Percentiles rank a stretch among this genome's conserved stretches.
These are phyloP conservation scores for Cyanoderma ruficeps DNA, from an alignment of 2,113 vertebrate genomes.

Conservation along the genomic window DNA sequence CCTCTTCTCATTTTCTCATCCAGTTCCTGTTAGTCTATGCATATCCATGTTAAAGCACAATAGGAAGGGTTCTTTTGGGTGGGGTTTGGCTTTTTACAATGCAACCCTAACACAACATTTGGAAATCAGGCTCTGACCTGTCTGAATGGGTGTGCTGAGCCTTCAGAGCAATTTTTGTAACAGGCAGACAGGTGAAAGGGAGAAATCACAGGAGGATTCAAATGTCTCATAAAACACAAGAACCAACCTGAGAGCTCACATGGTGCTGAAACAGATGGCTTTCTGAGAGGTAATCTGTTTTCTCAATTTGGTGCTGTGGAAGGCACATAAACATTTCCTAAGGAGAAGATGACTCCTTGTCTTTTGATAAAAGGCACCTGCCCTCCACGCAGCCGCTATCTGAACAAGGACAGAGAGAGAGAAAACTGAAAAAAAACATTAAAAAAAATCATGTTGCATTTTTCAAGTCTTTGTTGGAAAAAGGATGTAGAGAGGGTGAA, in stretches of 20 bases:
- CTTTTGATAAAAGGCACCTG: slow-evolving; percentile 15
- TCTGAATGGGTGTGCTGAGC: neutral
- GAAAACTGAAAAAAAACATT: neutral
- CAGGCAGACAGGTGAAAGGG: slow-evolving; percentile 14
- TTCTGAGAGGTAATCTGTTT: slow-evolving; percentile 53
- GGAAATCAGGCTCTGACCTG: neutral
- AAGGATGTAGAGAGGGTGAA: neutral
- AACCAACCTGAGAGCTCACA: slow-evolving; percentile 40
- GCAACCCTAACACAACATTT: neutral
- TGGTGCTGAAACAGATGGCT: slow-evolving; percentile 52
- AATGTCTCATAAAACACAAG: neutral
- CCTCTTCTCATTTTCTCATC: neutral
- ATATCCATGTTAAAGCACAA: neutral
- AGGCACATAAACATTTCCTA: slow-evolving; percentile 51
- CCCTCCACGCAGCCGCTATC: neutral
- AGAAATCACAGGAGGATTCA: slow-evolving; percentile 40
- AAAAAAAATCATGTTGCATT: neutral
- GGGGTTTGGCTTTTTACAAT: neutral
- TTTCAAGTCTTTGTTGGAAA: slow-evolving; percentile 27
- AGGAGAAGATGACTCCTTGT: slow-evolving; percentile 11
- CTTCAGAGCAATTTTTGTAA: neutral
- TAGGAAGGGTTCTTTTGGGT: neutral
- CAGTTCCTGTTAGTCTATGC: neutral
- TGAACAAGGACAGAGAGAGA: neutral
- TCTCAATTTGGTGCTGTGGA: slow-evolving; percentile 27